These are phyloP conservation scores for Nibea albiflora DNA, from an alignment of 2,113 vertebrate species.

Conservation along the genomic window DNA sequence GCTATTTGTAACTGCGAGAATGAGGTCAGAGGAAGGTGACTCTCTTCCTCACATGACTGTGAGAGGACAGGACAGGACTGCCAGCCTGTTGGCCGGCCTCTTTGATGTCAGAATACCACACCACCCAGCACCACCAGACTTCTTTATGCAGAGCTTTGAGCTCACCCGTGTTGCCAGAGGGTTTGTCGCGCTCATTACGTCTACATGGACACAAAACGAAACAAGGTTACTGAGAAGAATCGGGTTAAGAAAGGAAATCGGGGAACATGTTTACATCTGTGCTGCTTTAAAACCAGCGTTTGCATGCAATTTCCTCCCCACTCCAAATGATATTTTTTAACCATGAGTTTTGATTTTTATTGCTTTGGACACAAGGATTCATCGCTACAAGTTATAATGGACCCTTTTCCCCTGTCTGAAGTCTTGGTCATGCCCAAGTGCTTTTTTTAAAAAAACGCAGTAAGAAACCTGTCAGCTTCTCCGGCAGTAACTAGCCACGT, in stretches of 20 bases:
- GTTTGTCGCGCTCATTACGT: slow-evolving; percentile 32
- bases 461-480: not conserved
- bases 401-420: slow-evolving; percentile 2
- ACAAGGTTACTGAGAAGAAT: slow-evolving; percentile 32
- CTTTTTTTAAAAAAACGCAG: slow-evolving; percentile 3
- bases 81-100: not conserved
- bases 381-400: slow-evolving; percentile 16
- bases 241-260: slow-evolving; percentile 36
- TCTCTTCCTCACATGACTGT: not conserved
- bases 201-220: not conserved
- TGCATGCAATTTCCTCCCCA: slow-evolving; percentile 47
- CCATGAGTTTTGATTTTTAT: slow-evolving; percentile 46
- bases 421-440: slow-evolving; percentile 8
- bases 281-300: slow-evolving; percentile 28
- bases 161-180: slow-evolving; percentile 20
- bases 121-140: not conserved
- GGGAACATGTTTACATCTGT: slow-evolving; percentile 6
- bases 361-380: slow-evolving; percentile 43
- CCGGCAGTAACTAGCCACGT: not conserved
- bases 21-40: slow-evolving; percentile 52
- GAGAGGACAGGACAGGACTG: slow-evolving; percentile 6
- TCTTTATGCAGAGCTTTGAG: slow-evolving; percentile 21
- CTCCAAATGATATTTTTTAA: slow-evolving; percentile 20
- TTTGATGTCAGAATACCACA: slow-evolving; percentile 16
- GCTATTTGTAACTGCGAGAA: slow-evolving; percentile 33